Evolutionary conservation across 2,888 invertebrate species (phyloP), one percentile per base, ranked within the genome.

Genomic region (Leptopilina syphax): DNA sequence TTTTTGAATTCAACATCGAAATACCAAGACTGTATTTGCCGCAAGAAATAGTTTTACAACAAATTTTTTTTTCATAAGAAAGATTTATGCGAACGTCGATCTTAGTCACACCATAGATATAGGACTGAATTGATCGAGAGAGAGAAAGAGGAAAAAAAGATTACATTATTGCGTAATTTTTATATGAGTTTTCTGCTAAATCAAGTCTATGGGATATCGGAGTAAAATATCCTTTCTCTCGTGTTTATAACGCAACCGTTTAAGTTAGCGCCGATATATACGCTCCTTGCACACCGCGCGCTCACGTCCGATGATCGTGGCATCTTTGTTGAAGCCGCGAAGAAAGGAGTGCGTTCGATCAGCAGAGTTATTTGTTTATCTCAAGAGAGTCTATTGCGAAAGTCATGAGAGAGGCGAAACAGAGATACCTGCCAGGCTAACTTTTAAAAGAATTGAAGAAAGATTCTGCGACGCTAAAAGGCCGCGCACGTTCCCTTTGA

Each of bases 401-500:
- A 83, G 70, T 60, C 65, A 57, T 44, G 67, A 50, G 50, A 50
- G 50, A 50, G 65, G 63, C 73, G 66, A 68, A 77, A 41, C 73
- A 68, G 76, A 27, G 44, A 67, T 77, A 67, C 73, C 79, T 77
- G 81, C 70, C 70, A 73, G 8, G 9, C 27, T 50, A 57, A 50
- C 50, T 9, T 63, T 24, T 24, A 63, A 63, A 18, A 24, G 63
- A 68, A 50, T 73, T 57, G 57, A 73, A 78, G 79, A 80, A 79
- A 80, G 83, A 81, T 81, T 83, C 78, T 81, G 82, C 82, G 82
- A 27, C 54, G 65, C 76, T 86, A 86, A 89, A 89, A 89, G 88
- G 89, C 88, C 89, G 89, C 84, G 86, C 85, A 85, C 77, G 81
- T 82, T 73, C 84, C 84, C 83, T 18, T 83, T 80, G 80, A 81